Evolutionary conservation across 2,888 invertebrate genomes (phyloP).

Genomic region (Resseliella maxima): DNA sequence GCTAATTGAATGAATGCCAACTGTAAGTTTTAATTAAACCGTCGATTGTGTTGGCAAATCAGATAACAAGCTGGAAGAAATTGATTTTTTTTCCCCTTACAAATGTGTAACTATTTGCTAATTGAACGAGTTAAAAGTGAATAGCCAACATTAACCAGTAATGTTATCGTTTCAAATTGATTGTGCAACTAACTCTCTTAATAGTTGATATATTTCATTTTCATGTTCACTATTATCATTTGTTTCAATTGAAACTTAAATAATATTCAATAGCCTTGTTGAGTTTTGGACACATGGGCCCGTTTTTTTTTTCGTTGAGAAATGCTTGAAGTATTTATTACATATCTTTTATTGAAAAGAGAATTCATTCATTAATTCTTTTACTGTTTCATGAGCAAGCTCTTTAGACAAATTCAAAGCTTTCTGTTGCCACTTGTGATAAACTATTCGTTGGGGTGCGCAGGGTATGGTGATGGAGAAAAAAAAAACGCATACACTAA

Average conservation of each 20-base stretch:
- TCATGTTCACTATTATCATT: no score
- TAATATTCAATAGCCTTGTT: no score
- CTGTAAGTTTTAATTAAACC: constrained; percentile 51
- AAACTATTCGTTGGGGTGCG: neutral
- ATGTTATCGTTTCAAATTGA: neutral
- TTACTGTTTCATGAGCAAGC: neutral
- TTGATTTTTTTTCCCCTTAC: neutral
- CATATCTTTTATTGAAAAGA: neutral
- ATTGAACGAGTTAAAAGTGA: constrained; percentile 37
- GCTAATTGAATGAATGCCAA: constrained; percentile 51
- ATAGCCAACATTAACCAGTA: neutral
- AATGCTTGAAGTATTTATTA: neutral
- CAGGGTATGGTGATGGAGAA: neutral
- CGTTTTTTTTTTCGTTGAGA: no score
- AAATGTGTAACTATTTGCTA: constrained; percentile 32
- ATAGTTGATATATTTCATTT: neutral
- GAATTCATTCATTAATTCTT: neutral
- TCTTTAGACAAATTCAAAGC: neutral
- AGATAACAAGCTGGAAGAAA: constrained; percentile 53
- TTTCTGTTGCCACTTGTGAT: neutral
- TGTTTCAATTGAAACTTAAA: no score
- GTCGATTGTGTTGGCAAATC: constrained; percentile 39
- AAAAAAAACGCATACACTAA: neutral
- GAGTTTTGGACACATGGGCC: no score
- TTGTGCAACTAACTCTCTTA: neutral